A percentile compares a stretch with the other conserved stretches of the same genome.
These are phyloP conservation scores for Agrypnus murinus DNA, from an alignment of 2,888 invertebrate species.

Conservation along the genomic window DNA sequence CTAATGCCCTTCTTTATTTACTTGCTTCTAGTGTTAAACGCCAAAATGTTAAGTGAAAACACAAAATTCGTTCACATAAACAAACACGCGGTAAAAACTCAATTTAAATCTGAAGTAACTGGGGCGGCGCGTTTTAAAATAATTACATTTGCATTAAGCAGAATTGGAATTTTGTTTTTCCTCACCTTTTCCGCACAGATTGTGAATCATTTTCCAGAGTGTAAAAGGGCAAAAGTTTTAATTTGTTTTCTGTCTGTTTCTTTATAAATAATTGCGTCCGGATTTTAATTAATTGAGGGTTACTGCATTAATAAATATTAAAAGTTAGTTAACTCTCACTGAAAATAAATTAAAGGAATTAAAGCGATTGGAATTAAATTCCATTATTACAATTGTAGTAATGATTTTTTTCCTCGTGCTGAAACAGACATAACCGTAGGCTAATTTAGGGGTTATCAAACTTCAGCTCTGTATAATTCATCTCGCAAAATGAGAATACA, in stretches of 20 bases:
- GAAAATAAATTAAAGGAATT: conserved; percentile 4
- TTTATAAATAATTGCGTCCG: conserved; percentile 13
- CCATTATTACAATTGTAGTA: too few relatives aligned
- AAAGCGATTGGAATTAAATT: conserved; percentile 13
- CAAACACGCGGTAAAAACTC: conserved; percentile 14
- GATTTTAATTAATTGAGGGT: conserved; percentile 19
- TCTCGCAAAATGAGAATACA: too few relatives aligned
- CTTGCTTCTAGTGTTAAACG: too few relatives aligned
- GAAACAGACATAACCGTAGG: too few relatives aligned
- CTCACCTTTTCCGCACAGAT: conserved; percentile 12
- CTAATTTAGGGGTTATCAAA: too few relatives aligned
- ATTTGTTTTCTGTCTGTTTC: conserved; percentile 27
- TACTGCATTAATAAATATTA: conserved; percentile 28
- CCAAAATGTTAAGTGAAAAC: not conserved
- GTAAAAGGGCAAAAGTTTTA: conserved; percentile 13
- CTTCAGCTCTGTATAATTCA: too few relatives aligned
- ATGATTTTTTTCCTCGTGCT: too few relatives aligned
- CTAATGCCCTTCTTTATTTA: too few relatives aligned
- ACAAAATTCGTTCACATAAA: conserved; percentile 12
- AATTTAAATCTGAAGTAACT: conserved; percentile 34
- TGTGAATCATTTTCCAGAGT: conserved; percentile 17
- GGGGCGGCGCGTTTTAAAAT: conserved; percentile 35
- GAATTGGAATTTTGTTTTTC: conserved; percentile 28
- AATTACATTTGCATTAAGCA: conserved; percentile 40
- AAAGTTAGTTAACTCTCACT: not conserved